Conservation (phyloP, 1,140 invertebrate species). For the Harpegnathos saltator region DNA sequence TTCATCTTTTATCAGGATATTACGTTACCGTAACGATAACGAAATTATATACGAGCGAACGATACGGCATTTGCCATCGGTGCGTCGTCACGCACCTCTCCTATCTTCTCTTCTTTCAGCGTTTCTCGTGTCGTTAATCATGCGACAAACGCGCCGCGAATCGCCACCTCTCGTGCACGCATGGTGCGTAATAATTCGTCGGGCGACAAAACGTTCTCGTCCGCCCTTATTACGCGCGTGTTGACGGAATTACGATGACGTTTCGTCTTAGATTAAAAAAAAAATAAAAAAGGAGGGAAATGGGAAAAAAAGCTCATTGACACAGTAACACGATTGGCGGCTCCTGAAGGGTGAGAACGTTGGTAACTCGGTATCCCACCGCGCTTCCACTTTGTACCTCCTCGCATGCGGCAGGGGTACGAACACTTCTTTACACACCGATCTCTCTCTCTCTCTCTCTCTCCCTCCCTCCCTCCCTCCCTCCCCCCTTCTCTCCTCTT, state of each 20-base stretch:
- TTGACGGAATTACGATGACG: slow-evolving; percentile 8
- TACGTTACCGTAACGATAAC: slow-evolving; percentile 50
- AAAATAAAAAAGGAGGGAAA: not conserved
- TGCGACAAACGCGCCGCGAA: not conserved
- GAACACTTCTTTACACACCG: slow-evolving; percentile 36
- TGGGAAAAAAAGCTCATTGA: slow-evolving; percentile 61
- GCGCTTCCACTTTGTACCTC: slow-evolving; percentile 41
- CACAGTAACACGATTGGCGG: slow-evolving; percentile 80
- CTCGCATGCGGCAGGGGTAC: slow-evolving; percentile 10
- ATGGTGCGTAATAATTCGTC: not conserved
- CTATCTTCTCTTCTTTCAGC: slow-evolving; percentile 19
- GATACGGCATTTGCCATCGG: slow-evolving; percentile 34
- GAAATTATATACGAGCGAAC: slow-evolving; percentile 41
- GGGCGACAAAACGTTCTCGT: slow-evolving; percentile 30
- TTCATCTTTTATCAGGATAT: slow-evolving; percentile 43
- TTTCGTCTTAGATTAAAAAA: not conserved
- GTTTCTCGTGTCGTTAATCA: not conserved
- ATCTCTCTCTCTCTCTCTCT: slow-evolving; percentile 45
- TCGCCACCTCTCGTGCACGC: no score
- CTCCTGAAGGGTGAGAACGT: slow-evolving; percentile 61
- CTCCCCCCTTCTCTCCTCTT: slow-evolving; percentile 46
- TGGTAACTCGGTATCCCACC: slow-evolving; percentile 26
- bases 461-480: slow-evolving; percentile 56
- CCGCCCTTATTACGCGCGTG: not conserved
- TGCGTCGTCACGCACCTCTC: not conserved